These are phyloP conservation scores for Desmophyllum pertusum DNA, from an alignment of 92 coral and sea anemone genomes.

Conservation along the genomic window DNA sequence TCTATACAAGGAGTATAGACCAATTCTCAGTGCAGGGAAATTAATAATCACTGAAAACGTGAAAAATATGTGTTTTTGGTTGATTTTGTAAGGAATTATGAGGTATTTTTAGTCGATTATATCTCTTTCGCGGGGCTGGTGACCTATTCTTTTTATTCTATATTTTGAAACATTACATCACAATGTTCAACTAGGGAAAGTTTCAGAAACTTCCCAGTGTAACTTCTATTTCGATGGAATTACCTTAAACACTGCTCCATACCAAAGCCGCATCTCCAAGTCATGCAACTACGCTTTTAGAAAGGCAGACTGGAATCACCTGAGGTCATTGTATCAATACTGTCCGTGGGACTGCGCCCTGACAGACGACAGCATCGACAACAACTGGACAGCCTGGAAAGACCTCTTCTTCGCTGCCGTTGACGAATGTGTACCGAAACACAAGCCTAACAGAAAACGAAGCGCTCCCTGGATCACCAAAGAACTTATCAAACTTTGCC, in stretches of 20 bases:
- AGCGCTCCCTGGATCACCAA: constrained; percentile 19
- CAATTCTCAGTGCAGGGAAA: too few species aligned
- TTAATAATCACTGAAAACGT: too few species aligned
- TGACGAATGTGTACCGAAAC: constrained; percentile 38
- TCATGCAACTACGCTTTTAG: constrained; percentile 15
- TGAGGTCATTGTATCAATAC: constrained; percentile 16
- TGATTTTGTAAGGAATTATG: too few species aligned
- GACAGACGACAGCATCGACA: neutral
- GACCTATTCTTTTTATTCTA: too few species aligned
- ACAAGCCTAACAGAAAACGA: constrained; percentile 9
- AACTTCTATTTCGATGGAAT: too few species aligned
- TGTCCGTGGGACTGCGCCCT: constrained; percentile 33
- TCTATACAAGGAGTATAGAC: too few species aligned
- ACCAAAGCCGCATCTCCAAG: constrained; percentile 3
- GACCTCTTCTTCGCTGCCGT: constrained; percentile 27
- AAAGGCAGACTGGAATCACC: constrained; percentile 40
- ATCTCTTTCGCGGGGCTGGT: too few species aligned
- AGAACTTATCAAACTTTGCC: constrained; percentile 12
- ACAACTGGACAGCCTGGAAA: constrained; percentile 41
- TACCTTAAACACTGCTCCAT: constrained; percentile 11
- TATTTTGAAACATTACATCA: too few species aligned
- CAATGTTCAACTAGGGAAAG: too few species aligned
- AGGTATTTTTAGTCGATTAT: too few species aligned
- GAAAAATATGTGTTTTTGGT: too few species aligned
- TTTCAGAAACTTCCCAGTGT: too few species aligned